A percentile compares a stretch with the other conserved stretches of the same genome.
phyloP scores from a whole-genome alignment of 2,797 vertebrate genomes.

The Chelon labrosus region DNA sequence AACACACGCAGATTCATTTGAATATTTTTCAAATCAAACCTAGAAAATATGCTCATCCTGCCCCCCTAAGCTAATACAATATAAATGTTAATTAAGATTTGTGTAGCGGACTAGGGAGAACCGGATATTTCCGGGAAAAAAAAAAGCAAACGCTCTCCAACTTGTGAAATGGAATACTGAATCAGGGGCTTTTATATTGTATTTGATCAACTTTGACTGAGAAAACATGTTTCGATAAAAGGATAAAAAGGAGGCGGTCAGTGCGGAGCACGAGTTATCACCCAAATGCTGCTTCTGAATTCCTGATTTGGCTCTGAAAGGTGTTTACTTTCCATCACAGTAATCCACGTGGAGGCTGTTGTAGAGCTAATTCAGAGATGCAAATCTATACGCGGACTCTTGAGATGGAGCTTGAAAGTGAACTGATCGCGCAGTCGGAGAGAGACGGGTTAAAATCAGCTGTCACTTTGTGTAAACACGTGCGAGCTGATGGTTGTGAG shows the following conservation, averaged over 20 bases:
- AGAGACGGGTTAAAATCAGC: slow-evolving; percentile 12
- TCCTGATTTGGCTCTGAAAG: slow-evolving; percentile 32
- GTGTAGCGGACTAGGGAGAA: slow-evolving; percentile 65
- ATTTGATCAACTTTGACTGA: slow-evolving; percentile 27
- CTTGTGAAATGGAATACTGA: slow-evolving; percentile 56
- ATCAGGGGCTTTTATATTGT: slow-evolving; percentile 18
- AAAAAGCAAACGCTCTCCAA: slow-evolving; percentile 69
- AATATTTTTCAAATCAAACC: slow-evolving; percentile 75
- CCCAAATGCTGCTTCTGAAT: slow-evolving; percentile 17
- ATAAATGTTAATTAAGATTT: slow-evolving; percentile 87
- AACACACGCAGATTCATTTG: slow-evolving; percentile 68
- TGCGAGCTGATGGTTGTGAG: neutral
- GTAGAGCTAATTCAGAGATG: slow-evolving; percentile 54
- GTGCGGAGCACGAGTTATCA: neutral
- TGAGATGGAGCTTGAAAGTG: slow-evolving; percentile 7
- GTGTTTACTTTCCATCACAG: slow-evolving; percentile 25
- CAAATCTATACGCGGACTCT: slow-evolving; percentile 36
- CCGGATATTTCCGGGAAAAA: slow-evolving; percentile 68
- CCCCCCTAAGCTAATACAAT: slow-evolving; percentile 83
- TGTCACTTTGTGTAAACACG: slow-evolving; percentile 30
- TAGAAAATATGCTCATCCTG: slow-evolving; percentile 74
- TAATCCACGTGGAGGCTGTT: slow-evolving; percentile 34
- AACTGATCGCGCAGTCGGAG: slow-evolving; percentile 17
- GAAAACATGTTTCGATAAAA: slow-evolving; percentile 16
- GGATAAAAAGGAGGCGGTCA: slow-evolving; percentile 21